Evolutionary conservation across 1,140 invertebrate species (phyloP), one percentile per base, ranked within the genome.

Genomic region (Babylonia areolata): DNA sequence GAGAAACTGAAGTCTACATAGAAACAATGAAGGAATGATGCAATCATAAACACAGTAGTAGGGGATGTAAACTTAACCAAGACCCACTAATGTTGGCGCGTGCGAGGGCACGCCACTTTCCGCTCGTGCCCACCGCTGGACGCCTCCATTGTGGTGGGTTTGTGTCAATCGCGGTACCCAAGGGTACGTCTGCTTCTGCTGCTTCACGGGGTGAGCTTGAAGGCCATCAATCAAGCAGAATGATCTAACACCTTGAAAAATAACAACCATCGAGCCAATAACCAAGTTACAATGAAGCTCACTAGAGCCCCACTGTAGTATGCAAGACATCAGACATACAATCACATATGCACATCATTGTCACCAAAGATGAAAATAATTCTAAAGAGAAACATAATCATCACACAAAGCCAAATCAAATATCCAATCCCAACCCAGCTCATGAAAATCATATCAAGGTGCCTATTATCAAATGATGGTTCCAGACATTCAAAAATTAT

Each of bases 31-130:
- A 17, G 33, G 12, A 37, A 77, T 77, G 75, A 77, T 40, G 37
- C 71, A 40, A 77, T 35, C 35, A 37, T 40, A 40, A 51, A 75
- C 11, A 51, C 51, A 85, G 37, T 42, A 77, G 75, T 77, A 77
- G 77, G 75, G 84, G 84, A 54, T n/a, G 79, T 73, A 64, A 78
- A 87, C 86, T 87, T 87, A 87, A 71, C 86, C 82, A 87, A 80
- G 82, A 87, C 86, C 86, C 81, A 87, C 86, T 87, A 84, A 80
- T 78, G 82, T 69, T 69, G 51, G 81, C 33, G 54, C 42, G 78
- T 39, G 85, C 73, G 37, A 35, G 85, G 78, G 78, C 78, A 73
- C 46, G 58, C 85, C 69, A 81, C 46, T 79, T 73, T 82, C 79
- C 54, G 58, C 46, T 80, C 84, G 73, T 64, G 81, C 77, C 73